Conservation (phyloP, 2,113 vertebrate species). For the Gavia stellata region DNA sequence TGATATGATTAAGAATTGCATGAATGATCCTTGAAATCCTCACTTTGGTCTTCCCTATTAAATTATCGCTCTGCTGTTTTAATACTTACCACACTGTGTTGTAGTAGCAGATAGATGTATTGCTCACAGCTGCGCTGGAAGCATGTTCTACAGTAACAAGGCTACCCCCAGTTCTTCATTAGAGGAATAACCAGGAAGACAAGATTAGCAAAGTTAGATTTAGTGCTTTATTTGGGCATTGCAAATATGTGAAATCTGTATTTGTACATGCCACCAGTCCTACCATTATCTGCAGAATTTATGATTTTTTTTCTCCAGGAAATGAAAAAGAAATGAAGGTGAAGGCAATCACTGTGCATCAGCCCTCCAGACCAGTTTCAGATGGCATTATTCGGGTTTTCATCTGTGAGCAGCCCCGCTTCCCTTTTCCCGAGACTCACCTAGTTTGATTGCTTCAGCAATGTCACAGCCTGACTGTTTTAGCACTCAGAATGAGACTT, state of each 20-base stretch:
- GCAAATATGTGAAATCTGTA: not conserved
- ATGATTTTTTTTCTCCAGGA: not conserved
- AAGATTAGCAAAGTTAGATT: not conserved
- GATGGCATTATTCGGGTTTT: not conserved
- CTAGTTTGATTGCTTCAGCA: not conserved
- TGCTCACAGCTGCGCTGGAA: not conserved
- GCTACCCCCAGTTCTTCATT: not conserved
- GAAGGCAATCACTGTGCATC: not conserved
- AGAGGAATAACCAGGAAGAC: not conserved
- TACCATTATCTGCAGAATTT: not conserved
- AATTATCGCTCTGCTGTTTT: not conserved
- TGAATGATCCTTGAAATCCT: not conserved
- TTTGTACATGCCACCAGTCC: not conserved
- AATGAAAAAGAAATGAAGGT: not conserved
- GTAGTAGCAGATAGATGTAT: not conserved
- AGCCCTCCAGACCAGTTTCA: not conserved
- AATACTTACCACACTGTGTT: not conserved
- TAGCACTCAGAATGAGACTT: conserved; percentile 12
- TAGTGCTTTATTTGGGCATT: not conserved
- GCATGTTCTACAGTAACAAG: not conserved
- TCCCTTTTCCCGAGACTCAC: not conserved
- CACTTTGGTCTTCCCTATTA: not conserved
- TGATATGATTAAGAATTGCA: not conserved
- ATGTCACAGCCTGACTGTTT: not conserved
- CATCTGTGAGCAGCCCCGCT: not conserved